Conservation (phyloP, 2,797 vertebrate genomes). For the Aphelocoma californica region DNA sequence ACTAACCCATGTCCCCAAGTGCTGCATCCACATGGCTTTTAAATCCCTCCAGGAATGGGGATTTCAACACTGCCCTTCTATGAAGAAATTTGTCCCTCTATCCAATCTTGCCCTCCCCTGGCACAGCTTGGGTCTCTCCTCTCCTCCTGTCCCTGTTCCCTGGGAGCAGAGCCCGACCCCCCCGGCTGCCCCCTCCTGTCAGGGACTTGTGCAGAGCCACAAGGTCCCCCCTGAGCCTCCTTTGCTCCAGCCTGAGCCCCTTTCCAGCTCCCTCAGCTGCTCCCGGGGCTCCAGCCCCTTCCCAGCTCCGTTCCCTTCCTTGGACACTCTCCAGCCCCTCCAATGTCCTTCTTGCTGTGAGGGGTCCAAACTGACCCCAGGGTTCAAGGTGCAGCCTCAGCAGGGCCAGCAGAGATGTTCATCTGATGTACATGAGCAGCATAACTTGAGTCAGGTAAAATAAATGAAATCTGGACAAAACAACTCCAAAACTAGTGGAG, state of each 20-base stretch:
- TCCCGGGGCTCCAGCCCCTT: background rate
- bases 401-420: background rate
- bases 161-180: background rate
- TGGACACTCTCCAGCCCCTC: background rate
- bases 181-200: background rate
- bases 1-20: no score
- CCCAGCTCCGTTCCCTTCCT: fast-evolving
- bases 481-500: background rate
- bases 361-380: background rate
- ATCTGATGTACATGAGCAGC: background rate
- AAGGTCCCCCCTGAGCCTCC: background rate
- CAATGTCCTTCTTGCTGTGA: fast-evolving
- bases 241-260: background rate
- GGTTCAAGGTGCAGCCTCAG: background rate
- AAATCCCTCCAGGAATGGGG: background rate
- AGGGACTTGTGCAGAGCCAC: background rate
- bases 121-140: background rate
- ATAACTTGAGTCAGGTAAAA: fast-evolving
- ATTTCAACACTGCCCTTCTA: background rate
- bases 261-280: background rate
- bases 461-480: background rate
- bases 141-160: background rate
- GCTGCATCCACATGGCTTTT: background rate
- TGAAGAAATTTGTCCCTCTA: background rate
- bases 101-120: fast-evolving